Evolutionary conservation across 2,888 invertebrate species (phyloP), one percentile per base, ranked within the genome.

Genomic region (Drosophila merina): DNA sequence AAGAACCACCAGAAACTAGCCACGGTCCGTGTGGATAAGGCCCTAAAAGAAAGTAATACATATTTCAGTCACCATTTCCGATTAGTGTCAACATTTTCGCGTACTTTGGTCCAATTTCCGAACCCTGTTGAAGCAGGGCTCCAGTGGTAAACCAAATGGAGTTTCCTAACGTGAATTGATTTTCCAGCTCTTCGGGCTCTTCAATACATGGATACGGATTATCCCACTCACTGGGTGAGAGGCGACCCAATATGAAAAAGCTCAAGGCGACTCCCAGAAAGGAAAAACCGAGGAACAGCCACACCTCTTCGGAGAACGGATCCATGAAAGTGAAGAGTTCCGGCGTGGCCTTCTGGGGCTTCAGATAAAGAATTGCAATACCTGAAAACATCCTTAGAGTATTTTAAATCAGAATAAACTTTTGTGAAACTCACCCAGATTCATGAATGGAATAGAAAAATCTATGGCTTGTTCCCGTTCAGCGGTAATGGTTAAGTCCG

Each of bases 381-480:
- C 97, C 96, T 93, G 1, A n/a, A 70, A 10, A n/a, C n/a, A n/a
- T n/a, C n/a, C n/a, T n/a, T n/a, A n/a, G n/a, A n/a, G n/a, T n/a
- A n/a, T n/a, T n/a, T n/a, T n/a, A n/a, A n/a, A n/a, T n/a, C n/a
- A n/a, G 5, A 2, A 10, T 0, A 4, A 40, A 8, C 1, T 12
- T 1, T 8, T 20, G 20, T 1, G 8, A 25, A 12, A 44, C 62
- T 62, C 90, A 93, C 94, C 95, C 74, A 98, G 93, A 91, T 97
- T 97, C 96, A 99, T 97, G 89, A 98, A 99, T 0, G 98, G 98
- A 92, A 96, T 96, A 0, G 98, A 98, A 88, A 99, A 99, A 90
- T 98, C 98, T 0, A 97, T 97, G 9, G 95, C 97, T 81, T 94
- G 94, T 88, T 98, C 97, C 54, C 99, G 94, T 67, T 96, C 95